Base-by-base conservation (phyloP, 2,113 vertebrate genomes). In the Spea bombifrons region DNA sequence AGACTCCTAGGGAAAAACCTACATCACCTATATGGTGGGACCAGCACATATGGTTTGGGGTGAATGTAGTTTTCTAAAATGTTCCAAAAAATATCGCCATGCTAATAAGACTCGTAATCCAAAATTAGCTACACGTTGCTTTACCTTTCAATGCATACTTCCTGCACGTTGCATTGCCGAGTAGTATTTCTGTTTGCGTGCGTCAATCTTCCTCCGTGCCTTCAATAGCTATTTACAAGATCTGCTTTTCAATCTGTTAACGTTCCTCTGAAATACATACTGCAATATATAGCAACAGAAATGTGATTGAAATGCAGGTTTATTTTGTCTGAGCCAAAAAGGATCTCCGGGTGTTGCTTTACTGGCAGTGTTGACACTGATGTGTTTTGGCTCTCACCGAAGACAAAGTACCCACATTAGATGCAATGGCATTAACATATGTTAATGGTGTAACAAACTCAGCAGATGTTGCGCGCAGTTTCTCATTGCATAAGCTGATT, bases 361-460 rank as follows among this genome's bases (percentile, higher is more conserved):
- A 59, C 77, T 79, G 71, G 63, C 70, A 73, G 69, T 64, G 70
- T 79, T 79, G 77, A 79, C 77, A 79, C 71, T 79, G 77, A 79
- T 79, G 77, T 79, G 77, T 73, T 79, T 79, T 79, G 77, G 77
- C 77, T 79, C 70, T 79, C 70, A 48, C 70, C 73, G 77, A 79
- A 79, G 77, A 79, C 77, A 79, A 79, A 79, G 61, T 79, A 73
- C 77, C 70, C 77, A 79, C 77, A 79, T 79, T 79, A 79, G 77
- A 79, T 79, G 61, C 77, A 79, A 73, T 79, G 77, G 77, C 77
- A 79, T 79, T 79, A 79, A 79, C 77, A 79, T 79, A 79, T 79
- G 77, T 79, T 79, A 79, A 79, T 79, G 71, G 77, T 73, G 70
- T 79, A 73, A 79, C 77, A 73, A 66, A 79, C 61, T 79, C 77